phyloP scores from a whole-genome alignment of 2,888 invertebrate species.

The Netelia inedita region DNA sequence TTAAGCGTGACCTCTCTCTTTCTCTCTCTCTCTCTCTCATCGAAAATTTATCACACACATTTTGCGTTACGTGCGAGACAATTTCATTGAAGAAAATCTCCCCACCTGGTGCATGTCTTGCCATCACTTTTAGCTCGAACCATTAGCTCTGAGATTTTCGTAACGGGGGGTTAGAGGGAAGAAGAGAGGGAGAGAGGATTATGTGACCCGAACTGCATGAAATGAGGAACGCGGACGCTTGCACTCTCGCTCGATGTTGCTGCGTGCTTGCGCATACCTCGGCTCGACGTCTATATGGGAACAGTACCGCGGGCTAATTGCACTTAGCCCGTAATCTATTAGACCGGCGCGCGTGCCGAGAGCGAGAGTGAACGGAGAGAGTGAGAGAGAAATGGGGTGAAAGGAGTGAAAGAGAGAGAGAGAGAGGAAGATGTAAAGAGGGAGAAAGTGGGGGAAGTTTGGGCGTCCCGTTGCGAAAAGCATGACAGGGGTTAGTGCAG shows the following conservation, averaged over 20 bases:
- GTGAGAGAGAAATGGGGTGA: constrained; percentile 6
- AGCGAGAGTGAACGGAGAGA: constrained; percentile 30
- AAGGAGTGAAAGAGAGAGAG: constrained; percentile 6
- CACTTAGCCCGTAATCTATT: constrained; percentile 69
- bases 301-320: constrained; percentile 59
- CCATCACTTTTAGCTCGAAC: constrained; percentile 17
- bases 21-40: no score
- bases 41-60: no score
- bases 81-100: constrained; percentile 21
- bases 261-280: constrained; percentile 39
- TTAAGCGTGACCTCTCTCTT: no score
- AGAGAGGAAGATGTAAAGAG: constrained; percentile 15
- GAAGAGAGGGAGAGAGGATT: constrained; percentile 21
- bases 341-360: constrained; percentile 67
- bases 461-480: constrained; percentile 29
- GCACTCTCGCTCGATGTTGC: constrained; percentile 36
- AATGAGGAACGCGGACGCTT: constrained; percentile 53
- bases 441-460: constrained; percentile 34
- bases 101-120: not conserved
- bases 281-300: constrained; percentile 47
- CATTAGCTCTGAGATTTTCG: constrained; percentile 14
- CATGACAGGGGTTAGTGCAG: constrained; percentile 40
- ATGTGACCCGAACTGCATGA: constrained; percentile 42
- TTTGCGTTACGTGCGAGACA: not conserved
- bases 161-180: not conserved